These are phyloP conservation scores for Fragum sueziense DNA, from an alignment of 2,888 invertebrate species.

Conservation along the genomic window DNA sequence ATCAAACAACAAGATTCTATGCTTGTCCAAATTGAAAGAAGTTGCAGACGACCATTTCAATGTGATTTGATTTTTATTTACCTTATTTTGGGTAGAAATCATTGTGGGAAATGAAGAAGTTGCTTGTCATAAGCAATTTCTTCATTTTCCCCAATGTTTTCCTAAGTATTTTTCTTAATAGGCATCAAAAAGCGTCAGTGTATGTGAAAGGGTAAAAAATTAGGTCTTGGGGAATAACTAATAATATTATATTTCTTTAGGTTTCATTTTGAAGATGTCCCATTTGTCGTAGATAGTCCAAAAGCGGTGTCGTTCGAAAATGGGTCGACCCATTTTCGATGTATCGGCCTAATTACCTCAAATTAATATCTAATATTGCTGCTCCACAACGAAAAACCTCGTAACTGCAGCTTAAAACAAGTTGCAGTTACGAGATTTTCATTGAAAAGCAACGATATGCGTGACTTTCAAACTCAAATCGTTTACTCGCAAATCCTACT, in stretches of 20 bases:
- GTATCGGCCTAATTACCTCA: too few species aligned
- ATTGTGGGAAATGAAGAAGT: not conserved
- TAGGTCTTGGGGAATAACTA: not conserved
- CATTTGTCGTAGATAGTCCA: not conserved
- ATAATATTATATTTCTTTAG: not conserved
- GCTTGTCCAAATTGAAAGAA: too few species aligned
- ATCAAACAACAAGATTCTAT: not conserved
- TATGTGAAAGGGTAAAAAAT: not conserved
- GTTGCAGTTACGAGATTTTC: not conserved
- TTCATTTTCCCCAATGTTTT: not conserved
- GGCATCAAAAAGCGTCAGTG: not conserved
- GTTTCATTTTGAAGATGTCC: not conserved
- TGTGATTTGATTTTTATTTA: too few species aligned
- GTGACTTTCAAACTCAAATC: constrained; percentile 22
- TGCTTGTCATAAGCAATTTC: not conserved
- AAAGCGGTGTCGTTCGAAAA: not conserved
- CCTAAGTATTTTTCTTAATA: not conserved
- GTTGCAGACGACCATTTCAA: not conserved
- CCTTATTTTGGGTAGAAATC: too few species aligned
- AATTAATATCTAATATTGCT: too few species aligned
- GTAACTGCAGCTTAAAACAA: not conserved
- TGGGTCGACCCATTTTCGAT: too few species aligned
- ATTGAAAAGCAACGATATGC: not conserved
- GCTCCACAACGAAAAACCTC: too few species aligned
- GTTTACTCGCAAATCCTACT: constrained; percentile 1